phyloP scores from a whole-genome alignment of 1,140 invertebrate species.

The Andricus grossulariae region DNA sequence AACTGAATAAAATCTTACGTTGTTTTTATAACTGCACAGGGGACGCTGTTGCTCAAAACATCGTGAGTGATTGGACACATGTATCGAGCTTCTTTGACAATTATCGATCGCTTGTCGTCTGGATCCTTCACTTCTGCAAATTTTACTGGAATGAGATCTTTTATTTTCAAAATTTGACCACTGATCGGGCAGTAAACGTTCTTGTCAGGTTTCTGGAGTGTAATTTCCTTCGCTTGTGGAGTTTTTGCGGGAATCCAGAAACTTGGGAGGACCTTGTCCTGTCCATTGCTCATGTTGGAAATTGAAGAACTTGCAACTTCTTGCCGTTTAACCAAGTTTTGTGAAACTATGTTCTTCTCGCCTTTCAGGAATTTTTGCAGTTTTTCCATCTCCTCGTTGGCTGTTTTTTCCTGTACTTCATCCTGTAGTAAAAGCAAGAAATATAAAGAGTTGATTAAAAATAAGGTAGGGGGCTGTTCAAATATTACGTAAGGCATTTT shows the following conservation, averaged over 20 bases:
- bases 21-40: constrained; percentile 92
- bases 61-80: constrained; percentile 99
- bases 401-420: constrained; percentile 79
- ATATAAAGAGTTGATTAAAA: too few relatives aligned
- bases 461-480: too few relatives aligned
- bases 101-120: constrained; percentile 87
- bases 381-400: constrained; percentile 83
- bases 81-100: constrained; percentile 92
- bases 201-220: constrained; percentile 90
- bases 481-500: too few relatives aligned
- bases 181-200: constrained; percentile 97
- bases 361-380: constrained; percentile 86
- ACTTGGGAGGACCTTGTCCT: constrained; percentile 89
- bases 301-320: constrained; percentile 76
- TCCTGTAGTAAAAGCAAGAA: constrained; percentile 63
- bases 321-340: constrained; percentile 33
- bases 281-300: constrained; percentile 84
- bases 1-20: constrained; percentile 81
- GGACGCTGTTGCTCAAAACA: constrained; percentile 94
- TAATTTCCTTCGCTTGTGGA: constrained; percentile 86
- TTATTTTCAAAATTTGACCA: constrained; percentile 90
- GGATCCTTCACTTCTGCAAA: constrained; percentile 94
- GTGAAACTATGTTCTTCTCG: constrained; percentile 82
- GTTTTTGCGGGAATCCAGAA: constrained; percentile 98
- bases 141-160: constrained; percentile 95